A percentile compares a stretch with the other conserved stretches of the same genome.
Conservation (phyloP, 2,888 invertebrate species). For the Auanema freiburgensis region DNA sequence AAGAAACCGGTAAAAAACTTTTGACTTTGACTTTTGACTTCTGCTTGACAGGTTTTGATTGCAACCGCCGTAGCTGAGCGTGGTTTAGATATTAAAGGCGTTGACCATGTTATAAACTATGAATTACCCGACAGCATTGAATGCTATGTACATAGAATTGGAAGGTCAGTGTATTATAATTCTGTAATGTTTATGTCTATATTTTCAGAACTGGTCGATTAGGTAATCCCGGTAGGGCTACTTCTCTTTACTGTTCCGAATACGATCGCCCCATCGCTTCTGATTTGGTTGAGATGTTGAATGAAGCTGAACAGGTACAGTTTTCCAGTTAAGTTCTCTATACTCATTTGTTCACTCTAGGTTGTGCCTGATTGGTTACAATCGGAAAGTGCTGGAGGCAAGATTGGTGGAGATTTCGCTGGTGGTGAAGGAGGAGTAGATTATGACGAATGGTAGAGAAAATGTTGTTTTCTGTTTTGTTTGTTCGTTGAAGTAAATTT, state of each 20-base stretch:
- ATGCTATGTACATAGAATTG: slow-evolving; percentile 69
- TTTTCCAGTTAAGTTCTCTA: neutral
- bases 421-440: too few relatives aligned
- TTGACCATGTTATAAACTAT: slow-evolving; percentile 69
- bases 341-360: too few relatives aligned
- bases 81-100: slow-evolving; percentile 69
- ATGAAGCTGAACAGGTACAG: slow-evolving; percentile 13
- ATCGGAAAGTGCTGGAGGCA: too few relatives aligned
- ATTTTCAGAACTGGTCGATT: slow-evolving; percentile 65
- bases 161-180: slow-evolving; percentile 60
- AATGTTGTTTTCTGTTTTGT: too few relatives aligned
- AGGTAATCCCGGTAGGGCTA: slow-evolving; percentile 67
- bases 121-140: slow-evolving; percentile 67
- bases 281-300: slow-evolving; percentile 4
- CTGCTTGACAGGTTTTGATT: slow-evolving; percentile 71
- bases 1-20: slow-evolving; percentile 21
- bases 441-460: too few relatives aligned
- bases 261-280: slow-evolving; percentile 67
- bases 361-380: too few relatives aligned
- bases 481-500: too few relatives aligned
- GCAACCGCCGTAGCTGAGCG: slow-evolving; percentile 93
- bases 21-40: neutral
- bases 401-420: too few relatives aligned
- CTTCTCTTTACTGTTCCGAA: slow-evolving; percentile 67
- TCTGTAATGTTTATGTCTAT: neutral